Conservation (phyloP, 2,113 vertebrate species). For the Sisor rabdophorus region DNA sequence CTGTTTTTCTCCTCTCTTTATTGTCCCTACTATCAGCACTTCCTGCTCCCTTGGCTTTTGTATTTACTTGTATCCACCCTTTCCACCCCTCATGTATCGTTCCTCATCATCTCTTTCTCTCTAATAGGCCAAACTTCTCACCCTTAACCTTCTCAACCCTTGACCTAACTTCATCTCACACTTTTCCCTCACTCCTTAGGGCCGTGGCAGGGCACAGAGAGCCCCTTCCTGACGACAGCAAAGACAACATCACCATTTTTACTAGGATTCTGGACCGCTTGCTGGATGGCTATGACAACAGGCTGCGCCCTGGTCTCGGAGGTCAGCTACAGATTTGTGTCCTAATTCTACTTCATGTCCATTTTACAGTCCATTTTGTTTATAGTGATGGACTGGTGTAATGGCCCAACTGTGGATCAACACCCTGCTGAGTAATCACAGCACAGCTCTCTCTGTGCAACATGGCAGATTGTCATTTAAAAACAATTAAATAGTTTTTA, state of each 20-base stretch:
- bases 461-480: conserved; percentile 27
- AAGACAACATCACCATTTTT: conserved; percentile 97
- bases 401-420: neutral
- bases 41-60: neutral
- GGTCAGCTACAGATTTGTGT: conserved; percentile 53
- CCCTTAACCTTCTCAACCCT: conserved; percentile 14
- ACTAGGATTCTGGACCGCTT: conserved; percentile 93
- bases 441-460: conserved; percentile 14
- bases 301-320: conserved; percentile 85
- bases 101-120: conserved; percentile 11
- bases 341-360: neutral
- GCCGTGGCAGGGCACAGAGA: conserved; percentile 71
- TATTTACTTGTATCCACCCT: neutral
- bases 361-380: conserved; percentile 10
- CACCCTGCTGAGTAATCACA: neutral
- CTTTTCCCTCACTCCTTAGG: conserved; percentile 54
- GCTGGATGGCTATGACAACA: conserved; percentile 95
- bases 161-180: conserved; percentile 24
- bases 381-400: neutral
- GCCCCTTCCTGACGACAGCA: conserved; percentile 82
- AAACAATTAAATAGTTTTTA: conserved; percentile 23
- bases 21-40: neutral
- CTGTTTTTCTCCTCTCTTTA: conserved; percentile 7
- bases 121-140: conserved; percentile 3
- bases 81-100: neutral